Percentiles rank a stretch among this genome's conserved stretches.
Evolutionary conservation across 2,888 invertebrate species (phyloP).

Genomic region (Ectemnius cavifrons): DNA sequence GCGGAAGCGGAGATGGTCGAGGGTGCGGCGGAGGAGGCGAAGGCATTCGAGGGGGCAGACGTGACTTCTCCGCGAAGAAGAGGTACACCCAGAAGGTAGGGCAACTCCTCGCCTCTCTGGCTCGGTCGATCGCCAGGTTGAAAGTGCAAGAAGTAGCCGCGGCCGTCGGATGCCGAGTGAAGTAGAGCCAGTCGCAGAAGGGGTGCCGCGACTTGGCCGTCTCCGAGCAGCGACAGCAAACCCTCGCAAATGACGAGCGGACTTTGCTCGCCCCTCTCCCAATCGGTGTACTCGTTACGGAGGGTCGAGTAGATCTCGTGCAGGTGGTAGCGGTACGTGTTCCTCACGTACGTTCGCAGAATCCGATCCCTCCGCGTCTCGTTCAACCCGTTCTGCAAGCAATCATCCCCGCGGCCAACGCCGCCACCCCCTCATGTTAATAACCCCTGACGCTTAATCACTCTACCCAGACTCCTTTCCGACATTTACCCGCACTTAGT

Average conservation of each 20-base stretch:
- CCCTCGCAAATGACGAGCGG: conserved; percentile 88
- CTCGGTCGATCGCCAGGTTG: conserved; percentile 91
- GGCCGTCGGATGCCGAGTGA: conserved; percentile 88
- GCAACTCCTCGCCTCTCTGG: conserved; percentile 91
- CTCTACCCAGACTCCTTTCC: too few species aligned
- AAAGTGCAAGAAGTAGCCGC: conserved; percentile 93
- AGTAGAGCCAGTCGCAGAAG: conserved; percentile 88
- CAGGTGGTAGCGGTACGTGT: conserved; percentile 96
- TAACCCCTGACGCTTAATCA: too few species aligned
- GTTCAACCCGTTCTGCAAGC: conserved; percentile 91
- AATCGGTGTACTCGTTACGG: conserved; percentile 97
- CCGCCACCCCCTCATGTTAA: too few species aligned
- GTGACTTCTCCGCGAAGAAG: conserved; percentile 83
- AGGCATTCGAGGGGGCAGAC: conserved; percentile 72
- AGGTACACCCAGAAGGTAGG: conserved; percentile 91
- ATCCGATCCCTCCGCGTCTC: conserved; percentile 92
- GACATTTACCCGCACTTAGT: too few species aligned
- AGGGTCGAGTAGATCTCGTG: conserved; percentile 97
- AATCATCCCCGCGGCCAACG: background rate
- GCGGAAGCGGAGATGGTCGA: conserved; percentile 68
- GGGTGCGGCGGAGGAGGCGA: conserved; percentile 81
- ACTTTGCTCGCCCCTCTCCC: conserved; percentile 93
- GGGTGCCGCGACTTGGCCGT: conserved; percentile 94
- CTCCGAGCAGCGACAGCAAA: conserved; percentile 89
- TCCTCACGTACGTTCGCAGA: conserved; percentile 94